These are phyloP conservation scores for Gadopsis bispinosus DNA, from an alignment of 2,797 vertebrate species.

Conservation along the genomic window DNA sequence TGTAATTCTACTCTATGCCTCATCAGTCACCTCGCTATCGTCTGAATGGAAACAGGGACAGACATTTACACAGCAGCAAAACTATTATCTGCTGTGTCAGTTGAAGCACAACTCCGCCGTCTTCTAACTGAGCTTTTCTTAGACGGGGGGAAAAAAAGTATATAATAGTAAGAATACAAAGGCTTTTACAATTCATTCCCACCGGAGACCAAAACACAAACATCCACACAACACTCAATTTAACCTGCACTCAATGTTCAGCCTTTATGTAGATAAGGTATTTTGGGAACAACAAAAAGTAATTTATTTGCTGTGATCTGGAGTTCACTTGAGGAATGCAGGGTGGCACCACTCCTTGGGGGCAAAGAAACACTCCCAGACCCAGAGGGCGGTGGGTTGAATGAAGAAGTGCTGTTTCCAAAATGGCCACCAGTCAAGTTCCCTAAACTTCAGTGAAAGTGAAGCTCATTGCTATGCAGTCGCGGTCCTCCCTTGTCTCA, in stretches of 20 bases:
- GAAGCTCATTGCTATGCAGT: constrained; percentile 69
- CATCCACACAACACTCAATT: constrained; percentile 5
- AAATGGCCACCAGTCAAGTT: constrained; percentile 55
- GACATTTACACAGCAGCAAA: constrained; percentile 44
- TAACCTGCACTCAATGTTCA: constrained; percentile 14
- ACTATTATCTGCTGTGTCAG: constrained; percentile 54
- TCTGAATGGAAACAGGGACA: constrained; percentile 34
- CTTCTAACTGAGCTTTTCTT: neutral
- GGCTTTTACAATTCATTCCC: constrained; percentile 7
- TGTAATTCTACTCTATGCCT: constrained; percentile 46
- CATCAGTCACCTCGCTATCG: constrained; percentile 49
- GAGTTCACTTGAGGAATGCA: constrained; percentile 16
- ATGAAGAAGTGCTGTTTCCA: constrained; percentile 39
- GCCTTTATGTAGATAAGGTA: constrained; percentile 25
- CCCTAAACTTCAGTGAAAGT: constrained; percentile 59
- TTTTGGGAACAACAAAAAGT: constrained; percentile 7
- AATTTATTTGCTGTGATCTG: constrained; percentile 27
- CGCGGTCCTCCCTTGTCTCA: constrained; percentile 46
- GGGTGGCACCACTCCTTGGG: constrained; percentile 10
- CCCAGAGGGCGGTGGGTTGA: constrained; percentile 1
- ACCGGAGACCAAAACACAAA: constrained; percentile 6
- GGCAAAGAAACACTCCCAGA: constrained; percentile 20
- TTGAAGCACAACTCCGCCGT: constrained; percentile 39
- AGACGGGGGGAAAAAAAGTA: neutral
- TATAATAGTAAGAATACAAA: constrained; percentile 16